Base-by-base conservation (phyloP, 2,888 invertebrate genomes). In the Choristoneura rosaceana region DNA sequence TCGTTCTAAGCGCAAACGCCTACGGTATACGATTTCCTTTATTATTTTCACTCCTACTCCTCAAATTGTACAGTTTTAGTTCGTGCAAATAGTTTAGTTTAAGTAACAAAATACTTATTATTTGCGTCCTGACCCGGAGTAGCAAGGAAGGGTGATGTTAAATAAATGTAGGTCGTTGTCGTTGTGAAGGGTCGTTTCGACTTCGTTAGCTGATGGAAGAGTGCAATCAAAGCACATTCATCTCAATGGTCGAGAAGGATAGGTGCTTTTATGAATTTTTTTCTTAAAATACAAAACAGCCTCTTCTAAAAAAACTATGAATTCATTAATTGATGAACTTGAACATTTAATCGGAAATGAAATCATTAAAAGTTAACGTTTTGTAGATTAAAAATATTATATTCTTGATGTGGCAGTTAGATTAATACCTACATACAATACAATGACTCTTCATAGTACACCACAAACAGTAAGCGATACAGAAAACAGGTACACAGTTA, bases 181-280 rank as follows among this genome's bases (percentile, higher is more conserved):
- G 65, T 61, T 47, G 61, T 50, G 41, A 63, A 47, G 45, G 66
- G 67, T 41, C 55, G 47, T 17, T 38, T 50, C 47, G 69, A 73
- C 73, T 73, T 70, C 66, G 64, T 70, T 74, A 70, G 71, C 65
- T 74, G 74, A 76, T 70, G 75, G 74, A 75, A 70, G 68, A 59
- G 61, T 61, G 64, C 73, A 73, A 76, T 74, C 69, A 60, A 60
- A 75, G 25, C 34, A 58, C 38, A 74, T 60, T 73, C 50, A 15
- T 67, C 50, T 60, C 64, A 47, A 61, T 41, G 55, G 59, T 52
- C 15, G 15, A 67, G 65, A 50, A 71, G 66, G 69, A 61, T 2
- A 59, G 14, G 38, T 45, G 25, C 43, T 15, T 41, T 33, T 71
- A 17, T 62, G 38, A 50, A 25, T 38, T 67, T 62, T 68, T 58